Percentiles rank a stretch among this genome's conserved stretches.
Conservation (phyloP, 2,797 vertebrate species). For the Enteromius treurensis region DNA sequence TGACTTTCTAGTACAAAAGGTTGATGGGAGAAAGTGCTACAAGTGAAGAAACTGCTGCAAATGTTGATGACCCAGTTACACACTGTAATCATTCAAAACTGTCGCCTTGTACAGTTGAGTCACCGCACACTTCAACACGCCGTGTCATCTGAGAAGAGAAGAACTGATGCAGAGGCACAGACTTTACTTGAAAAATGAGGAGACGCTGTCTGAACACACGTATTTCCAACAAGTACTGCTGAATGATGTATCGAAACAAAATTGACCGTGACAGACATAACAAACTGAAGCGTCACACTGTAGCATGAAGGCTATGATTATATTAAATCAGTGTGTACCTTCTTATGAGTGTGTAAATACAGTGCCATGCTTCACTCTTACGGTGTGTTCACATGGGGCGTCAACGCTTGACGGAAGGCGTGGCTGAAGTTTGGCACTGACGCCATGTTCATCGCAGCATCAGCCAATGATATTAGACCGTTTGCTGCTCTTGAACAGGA, state of each 20-base stretch:
- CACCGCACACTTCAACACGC: neutral
- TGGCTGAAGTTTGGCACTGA: too few relatives aligned
- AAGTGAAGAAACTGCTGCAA: slow-evolving; percentile 8
- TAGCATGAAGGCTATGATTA: neutral
- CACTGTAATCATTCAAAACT: slow-evolving; percentile 21
- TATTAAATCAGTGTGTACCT: neutral
- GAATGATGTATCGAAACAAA: neutral
- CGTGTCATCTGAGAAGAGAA: neutral
- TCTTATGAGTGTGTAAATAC: neutral
- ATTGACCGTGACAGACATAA: neutral
- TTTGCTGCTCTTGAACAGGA: too few relatives aligned
- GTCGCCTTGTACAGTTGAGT: neutral
- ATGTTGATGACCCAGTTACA: slow-evolving; percentile 13
- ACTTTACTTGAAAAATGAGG: neutral
- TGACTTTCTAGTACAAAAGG: slow-evolving; percentile 14
- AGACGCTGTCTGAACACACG: neutral
- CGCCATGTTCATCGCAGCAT: too few relatives aligned
- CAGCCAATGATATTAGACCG: too few relatives aligned
- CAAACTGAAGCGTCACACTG: neutral
- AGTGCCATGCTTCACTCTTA: neutral
- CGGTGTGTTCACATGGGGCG: too few relatives aligned
- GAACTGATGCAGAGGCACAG: neutral
- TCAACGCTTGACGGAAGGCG: too few relatives aligned
- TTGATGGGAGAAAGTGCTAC: slow-evolving; percentile 13
- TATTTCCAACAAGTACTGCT: neutral